A percentile compares a stretch with the other conserved stretches of the same genome.
Evolutionary conservation across 2,888 invertebrate species (phyloP).

Genomic region (Tetramorium bicarinatum): DNA sequence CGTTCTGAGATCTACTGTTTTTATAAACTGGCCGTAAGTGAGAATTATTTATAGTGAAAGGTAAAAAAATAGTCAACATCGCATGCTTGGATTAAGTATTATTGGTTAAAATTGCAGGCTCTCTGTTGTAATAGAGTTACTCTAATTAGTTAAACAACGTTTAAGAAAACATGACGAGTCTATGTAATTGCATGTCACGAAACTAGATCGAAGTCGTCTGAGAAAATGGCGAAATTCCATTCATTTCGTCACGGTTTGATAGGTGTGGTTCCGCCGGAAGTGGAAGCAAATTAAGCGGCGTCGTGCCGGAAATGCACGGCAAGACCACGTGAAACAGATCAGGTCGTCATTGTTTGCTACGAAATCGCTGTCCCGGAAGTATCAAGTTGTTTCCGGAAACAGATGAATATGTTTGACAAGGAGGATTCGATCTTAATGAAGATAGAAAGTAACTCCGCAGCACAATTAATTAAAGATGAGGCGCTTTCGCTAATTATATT

Average conservation of each 20-base stretch:
- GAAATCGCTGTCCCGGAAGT: conserved; percentile 71
- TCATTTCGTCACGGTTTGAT: conserved; percentile 71
- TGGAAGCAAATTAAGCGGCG: conserved; percentile 74
- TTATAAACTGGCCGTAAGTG: background rate
- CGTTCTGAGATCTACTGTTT: conserved; percentile 28
- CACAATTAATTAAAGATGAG: conserved; percentile 36
- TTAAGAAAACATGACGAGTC: background rate
- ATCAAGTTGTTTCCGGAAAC: conserved; percentile 67
- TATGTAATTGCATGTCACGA: conserved; percentile 13
- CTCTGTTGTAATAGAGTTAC: background rate
- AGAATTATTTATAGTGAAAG: background rate
- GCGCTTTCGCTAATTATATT: conserved; percentile 33
- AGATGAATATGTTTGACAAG: conserved; percentile 60
- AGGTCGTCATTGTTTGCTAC: conserved; percentile 69
- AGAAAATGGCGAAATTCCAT: conserved; percentile 52
- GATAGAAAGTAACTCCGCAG: conserved; percentile 55
- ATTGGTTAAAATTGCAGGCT: background rate
- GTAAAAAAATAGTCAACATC: background rate
- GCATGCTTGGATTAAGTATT: background rate
- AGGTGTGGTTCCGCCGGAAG: conserved; percentile 77
- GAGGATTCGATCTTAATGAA: conserved; percentile 42
- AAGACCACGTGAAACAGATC: conserved; percentile 70
- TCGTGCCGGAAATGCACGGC: conserved; percentile 72
- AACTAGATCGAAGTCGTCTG: conserved; percentile 38
- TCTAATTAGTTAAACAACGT: background rate